Base-by-base conservation (phyloP, 2,888 invertebrate species). In the Plusia festucae region DNA sequence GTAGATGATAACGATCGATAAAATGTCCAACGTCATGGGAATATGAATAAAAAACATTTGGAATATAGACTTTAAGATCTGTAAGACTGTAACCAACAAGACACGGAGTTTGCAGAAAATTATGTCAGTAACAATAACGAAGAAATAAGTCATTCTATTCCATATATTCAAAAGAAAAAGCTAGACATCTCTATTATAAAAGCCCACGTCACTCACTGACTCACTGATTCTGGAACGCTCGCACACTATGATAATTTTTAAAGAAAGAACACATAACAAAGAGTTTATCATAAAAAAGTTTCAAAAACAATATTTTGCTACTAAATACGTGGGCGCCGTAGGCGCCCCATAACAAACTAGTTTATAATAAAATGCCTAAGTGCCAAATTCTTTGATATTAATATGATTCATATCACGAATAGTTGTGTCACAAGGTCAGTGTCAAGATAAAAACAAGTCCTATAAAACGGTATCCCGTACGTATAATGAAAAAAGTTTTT, bases 1-100 rank as follows among this genome's bases (percentile, higher is more conserved):
- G 77, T 72, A 70, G 68, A 78, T 82, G 85, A 88, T 88, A 85
- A 84, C 69, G 81, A 85, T 86, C 86, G 78, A 82, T 84, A 82
- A 69, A 78, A 81, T 70, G 53, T 84, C 82, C 86, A 70, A 73
- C 73, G 88, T 89, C 89, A 89, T 84, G 82, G 70, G 64, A 81
- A 83, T 79, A 70, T 68, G 73, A 80, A 68, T 70, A 70, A 74
- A 73, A 78, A 70, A 78, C 46, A 75, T 60, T 60, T 32, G 51
- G 27, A 32, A 54, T 27, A 53, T 65, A 76, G 65, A 75, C 65
- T 66, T 66, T 44, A 40, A 40, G 4, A 40, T 4, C 20, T 60
- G 56, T 73, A 58, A 51, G 34, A 34, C 44, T 59, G 13, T 63
- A 68, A 49, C 59, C 22, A 56, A 67, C 65, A 68, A 49, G 40